Evolutionary conservation across 1,140 invertebrate genomes (phyloP).

Genomic region (Gonatopus flavifemur): DNA sequence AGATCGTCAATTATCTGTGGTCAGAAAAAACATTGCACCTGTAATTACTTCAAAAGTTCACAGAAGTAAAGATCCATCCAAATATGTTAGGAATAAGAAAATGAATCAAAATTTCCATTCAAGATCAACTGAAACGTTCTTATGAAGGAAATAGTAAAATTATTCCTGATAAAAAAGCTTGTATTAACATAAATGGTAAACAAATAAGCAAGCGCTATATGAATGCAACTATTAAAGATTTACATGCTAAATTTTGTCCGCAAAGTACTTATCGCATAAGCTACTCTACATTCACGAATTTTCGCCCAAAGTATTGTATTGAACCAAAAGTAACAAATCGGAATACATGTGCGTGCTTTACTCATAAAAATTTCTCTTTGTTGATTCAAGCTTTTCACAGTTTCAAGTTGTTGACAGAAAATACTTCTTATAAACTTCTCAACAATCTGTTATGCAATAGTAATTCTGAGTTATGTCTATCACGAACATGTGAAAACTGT

Average conservation of each 20-base stretch:
- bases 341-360: conserved; percentile 21
- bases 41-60: conserved; percentile 4
- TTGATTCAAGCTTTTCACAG: conserved; percentile 12
- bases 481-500: conserved; percentile 19
- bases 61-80: neutral
- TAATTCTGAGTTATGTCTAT: too few species aligned
- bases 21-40: conserved; percentile 9
- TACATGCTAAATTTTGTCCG: too few species aligned
- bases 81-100: conserved; percentile 8
- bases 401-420: conserved; percentile 11
- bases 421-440: conserved; percentile 18
- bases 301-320: too few species aligned
- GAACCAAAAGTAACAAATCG: too few species aligned
- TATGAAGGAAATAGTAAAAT: conserved; percentile 14
- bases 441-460: conserved; percentile 17
- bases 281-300: too few species aligned
- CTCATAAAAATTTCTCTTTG: conserved; percentile 19
- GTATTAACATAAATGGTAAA: conserved; percentile 11
- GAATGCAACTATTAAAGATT: too few species aligned
- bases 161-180: conserved; percentile 13
- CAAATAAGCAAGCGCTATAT: conserved; percentile 12
- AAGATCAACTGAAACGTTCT: conserved; percentile 8
- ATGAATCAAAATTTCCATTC: conserved; percentile 8
- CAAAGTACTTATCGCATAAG: too few species aligned
- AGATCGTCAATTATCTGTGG: conserved; percentile 8